Percentiles rank a stretch among this genome's conserved stretches.
phyloP scores from a whole-genome alignment of 2,797 vertebrate species.

The Myotis vivesi region DNA sequence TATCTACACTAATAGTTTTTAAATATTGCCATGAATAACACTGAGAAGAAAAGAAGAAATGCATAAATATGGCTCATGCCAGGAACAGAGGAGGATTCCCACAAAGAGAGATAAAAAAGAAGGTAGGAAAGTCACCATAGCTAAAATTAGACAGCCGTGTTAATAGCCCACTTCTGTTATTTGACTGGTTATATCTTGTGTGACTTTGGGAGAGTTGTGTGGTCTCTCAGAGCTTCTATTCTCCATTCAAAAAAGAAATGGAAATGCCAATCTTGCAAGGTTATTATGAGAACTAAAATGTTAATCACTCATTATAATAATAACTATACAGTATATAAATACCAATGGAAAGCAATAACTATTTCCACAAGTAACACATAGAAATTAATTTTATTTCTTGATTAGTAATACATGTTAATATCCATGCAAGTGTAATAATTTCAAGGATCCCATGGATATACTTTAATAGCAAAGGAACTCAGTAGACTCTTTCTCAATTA shows the following conservation, averaged over 20 bases:
- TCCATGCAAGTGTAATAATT: not conserved
- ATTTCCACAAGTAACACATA: not conserved
- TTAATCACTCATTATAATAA: not conserved
- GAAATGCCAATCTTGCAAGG: not conserved
- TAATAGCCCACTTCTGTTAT: not conserved
- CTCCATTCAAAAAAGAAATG: not conserved
- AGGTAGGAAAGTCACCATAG: not conserved
- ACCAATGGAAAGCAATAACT: not conserved
- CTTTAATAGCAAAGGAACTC: not conserved
- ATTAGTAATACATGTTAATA: not conserved
- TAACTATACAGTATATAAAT: not conserved
- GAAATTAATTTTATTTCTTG: slow-evolving; percentile 33
- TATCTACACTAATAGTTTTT: not conserved
- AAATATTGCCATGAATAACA: not conserved
- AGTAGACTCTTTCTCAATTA: not conserved
- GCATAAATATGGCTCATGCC: not conserved
- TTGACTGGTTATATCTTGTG: not conserved
- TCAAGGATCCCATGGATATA: not conserved
- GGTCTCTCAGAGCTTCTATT: not conserved
- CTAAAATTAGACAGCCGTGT: not conserved
- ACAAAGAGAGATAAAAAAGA: not conserved
- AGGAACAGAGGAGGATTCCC: not conserved
- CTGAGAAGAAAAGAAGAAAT: not conserved
- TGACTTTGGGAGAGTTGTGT: not conserved
- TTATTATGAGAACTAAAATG: not conserved